Percentiles rank a stretch among this genome's conserved stretches.
These are phyloP conservation scores for Amphiprion percula DNA, from an alignment of 2,113 vertebrate species.

Conservation along the genomic window DNA sequence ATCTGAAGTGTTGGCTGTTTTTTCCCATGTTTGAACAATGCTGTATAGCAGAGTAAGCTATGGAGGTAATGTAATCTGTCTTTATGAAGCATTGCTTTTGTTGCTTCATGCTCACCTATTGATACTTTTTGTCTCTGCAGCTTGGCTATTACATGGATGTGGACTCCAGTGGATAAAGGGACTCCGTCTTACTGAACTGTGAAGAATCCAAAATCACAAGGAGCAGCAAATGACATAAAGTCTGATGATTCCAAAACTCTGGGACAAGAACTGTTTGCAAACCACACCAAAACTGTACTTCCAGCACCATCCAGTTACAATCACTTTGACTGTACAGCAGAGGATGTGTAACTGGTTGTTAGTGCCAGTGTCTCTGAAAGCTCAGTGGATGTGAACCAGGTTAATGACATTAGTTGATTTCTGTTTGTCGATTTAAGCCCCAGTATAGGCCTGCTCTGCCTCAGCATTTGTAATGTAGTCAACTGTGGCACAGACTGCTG, in stretches of 20 bases:
- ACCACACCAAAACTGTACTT: slow-evolving; percentile 16
- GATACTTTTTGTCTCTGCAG: slow-evolving; percentile 59
- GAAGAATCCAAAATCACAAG: slow-evolving; percentile 49
- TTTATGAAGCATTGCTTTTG: background rate
- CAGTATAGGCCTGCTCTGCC: background rate
- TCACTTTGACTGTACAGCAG: background rate
- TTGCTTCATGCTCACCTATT: slow-evolving; percentile 9
- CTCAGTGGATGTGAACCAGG: slow-evolving; percentile 2
- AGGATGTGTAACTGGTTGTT: slow-evolving; percentile 2
- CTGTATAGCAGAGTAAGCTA: too few relatives aligned
- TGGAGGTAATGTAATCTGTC: too few relatives aligned
- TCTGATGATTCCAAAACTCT: slow-evolving; percentile 17
- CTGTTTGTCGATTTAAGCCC: background rate
- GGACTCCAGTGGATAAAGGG: slow-evolving; percentile 47
- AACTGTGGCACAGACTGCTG: slow-evolving; percentile 6
- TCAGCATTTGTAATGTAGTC: slow-evolving; percentile 6
- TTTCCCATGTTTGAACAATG: too few relatives aligned
- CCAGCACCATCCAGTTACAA: slow-evolving; percentile 1
- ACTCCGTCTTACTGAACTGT: slow-evolving; percentile 63
- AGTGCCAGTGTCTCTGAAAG: background rate
- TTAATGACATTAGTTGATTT: slow-evolving; percentile 10
- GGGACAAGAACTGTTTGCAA: slow-evolving; percentile 22
- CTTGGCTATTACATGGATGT: slow-evolving; percentile 51
- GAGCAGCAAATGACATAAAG: slow-evolving; percentile 7
- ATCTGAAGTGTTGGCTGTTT: too few relatives aligned